Conservation (phyloP, 1,140 invertebrate species). For the Drosophila sp. region DNA sequence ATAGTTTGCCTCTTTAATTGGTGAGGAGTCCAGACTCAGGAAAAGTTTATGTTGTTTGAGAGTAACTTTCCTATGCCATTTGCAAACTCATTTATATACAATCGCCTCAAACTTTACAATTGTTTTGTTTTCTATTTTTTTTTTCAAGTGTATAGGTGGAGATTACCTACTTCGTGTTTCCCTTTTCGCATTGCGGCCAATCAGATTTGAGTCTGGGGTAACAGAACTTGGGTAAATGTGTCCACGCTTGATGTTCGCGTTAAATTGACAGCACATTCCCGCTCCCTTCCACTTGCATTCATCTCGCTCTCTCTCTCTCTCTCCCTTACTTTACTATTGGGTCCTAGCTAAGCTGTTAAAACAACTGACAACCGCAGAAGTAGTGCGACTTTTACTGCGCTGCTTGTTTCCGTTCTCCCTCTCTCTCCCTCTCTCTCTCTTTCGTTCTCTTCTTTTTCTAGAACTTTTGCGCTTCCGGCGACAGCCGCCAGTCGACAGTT, state of each 20-base stretch:
- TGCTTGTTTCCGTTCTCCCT: conserved; percentile 65
- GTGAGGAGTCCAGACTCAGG: too few relatives aligned
- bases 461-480: conserved; percentile 78
- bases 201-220: conserved; percentile 1
- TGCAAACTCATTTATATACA: too few relatives aligned
- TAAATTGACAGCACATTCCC: conserved; percentile 79
- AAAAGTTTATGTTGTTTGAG: too few relatives aligned
- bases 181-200: conserved; percentile 11
- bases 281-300: neutral
- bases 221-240: conserved; percentile 6
- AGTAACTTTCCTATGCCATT: too few relatives aligned
- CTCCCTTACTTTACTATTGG: conserved; percentile 2
- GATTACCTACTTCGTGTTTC: neutral
- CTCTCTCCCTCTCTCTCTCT: neutral
- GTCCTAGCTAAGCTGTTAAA: conserved; percentile 67
- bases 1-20: too few relatives aligned
- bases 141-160: neutral
- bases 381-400: conserved; percentile 79
- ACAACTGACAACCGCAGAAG: conserved; percentile 80
- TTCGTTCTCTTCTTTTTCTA: conserved; percentile 13
- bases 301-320: neutral
- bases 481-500: conserved; percentile 78
- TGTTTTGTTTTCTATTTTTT: too few relatives aligned
- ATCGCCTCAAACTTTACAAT: neutral
- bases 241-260: conserved; percentile 36